These are phyloP conservation scores for Cassiopea xamachana DNA, from an alignment of 30 jellyfish, hydroid and myxozoan species.

Conservation along the genomic window DNA sequence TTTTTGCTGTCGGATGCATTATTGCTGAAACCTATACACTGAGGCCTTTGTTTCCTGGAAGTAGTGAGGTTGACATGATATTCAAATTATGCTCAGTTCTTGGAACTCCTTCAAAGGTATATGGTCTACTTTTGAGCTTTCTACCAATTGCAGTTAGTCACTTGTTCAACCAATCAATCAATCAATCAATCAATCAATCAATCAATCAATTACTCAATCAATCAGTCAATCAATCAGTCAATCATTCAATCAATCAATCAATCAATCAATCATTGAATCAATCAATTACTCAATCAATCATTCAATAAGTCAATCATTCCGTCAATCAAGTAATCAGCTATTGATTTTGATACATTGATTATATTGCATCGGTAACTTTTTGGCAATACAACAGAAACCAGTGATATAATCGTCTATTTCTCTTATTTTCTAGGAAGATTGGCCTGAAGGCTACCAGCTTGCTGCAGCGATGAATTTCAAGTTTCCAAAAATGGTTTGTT, in stretches of 20 bases:
- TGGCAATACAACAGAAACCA: background rate
- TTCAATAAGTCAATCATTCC: background rate
- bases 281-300: background rate
- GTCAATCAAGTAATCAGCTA: background rate
- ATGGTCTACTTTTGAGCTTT: no score
- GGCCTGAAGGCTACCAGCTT: constrained; percentile 99
- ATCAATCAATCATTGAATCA: background rate
- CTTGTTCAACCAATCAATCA: background rate
- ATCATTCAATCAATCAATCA: background rate
- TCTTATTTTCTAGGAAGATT: constrained; percentile 77
- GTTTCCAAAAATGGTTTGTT: constrained; percentile 91
- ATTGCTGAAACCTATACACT: constrained; percentile 96
- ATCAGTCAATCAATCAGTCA: background rate
- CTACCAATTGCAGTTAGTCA: background rate
- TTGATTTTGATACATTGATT: background rate
- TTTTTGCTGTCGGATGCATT: constrained; percentile 93
- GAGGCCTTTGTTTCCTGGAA: constrained; percentile 97
- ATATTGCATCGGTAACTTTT: background rate
- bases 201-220: background rate
- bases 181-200: background rate
- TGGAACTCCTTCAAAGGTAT: constrained; percentile 96
- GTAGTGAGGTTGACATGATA: constrained; percentile 99
- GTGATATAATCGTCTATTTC: background rate
- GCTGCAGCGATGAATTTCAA: constrained; percentile 98
- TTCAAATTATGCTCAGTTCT: constrained; percentile 93